Evolutionary conservation across 2,888 invertebrate genomes (phyloP), one percentile per base, ranked within the genome.

Genomic region (Athalia circularis): DNA sequence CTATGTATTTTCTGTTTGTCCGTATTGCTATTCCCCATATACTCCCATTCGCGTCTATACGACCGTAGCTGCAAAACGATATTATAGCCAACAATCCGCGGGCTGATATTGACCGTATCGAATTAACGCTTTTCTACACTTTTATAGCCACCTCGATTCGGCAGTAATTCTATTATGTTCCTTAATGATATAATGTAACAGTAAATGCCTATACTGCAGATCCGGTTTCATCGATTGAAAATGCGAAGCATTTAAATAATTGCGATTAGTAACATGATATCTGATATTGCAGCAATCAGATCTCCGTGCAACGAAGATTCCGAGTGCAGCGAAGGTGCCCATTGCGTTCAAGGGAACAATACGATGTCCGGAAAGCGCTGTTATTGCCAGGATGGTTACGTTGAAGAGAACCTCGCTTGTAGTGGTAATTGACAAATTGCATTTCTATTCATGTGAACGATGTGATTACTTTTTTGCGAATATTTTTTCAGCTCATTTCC

Each of bases 271-370:
- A 4, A 54, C 13, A 50, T 5, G 29, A 47, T 11, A 45, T 72
- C 57, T 79, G 45, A 61, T 59, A 77, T 83, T 86, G 4, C 90
- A 94, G 93, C 92, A 0, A 89, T 93, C 15, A 92, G 92, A 87
- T 94, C 94, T 86, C 90, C 91, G 0, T 95, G 95, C 89, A 90
- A 90, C 29, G 92, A 92, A 84, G 92, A 92, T 83, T 91, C 92
- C 76, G 94, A 95, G 76, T 95, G 95, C 83, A 92, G 93, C 84
- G 93, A 93, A 47, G 93, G 93, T 0, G 91, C 94, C 75, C 91
- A 93, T 77, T 95, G 95, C 86, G 91, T 91, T 52, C 72, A 83
- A 11, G 84, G 85, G 5, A 86, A 83, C 13, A 83, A 79, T 9
- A 82, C 81, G 6, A 61, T 82, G 59, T 47, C 82, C 4, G 88